A percentile compares a stretch with the other conserved stretches of the same genome.
Conservation (phyloP, 2,797 vertebrate species). For the Peromyscus melanophrys region DNA sequence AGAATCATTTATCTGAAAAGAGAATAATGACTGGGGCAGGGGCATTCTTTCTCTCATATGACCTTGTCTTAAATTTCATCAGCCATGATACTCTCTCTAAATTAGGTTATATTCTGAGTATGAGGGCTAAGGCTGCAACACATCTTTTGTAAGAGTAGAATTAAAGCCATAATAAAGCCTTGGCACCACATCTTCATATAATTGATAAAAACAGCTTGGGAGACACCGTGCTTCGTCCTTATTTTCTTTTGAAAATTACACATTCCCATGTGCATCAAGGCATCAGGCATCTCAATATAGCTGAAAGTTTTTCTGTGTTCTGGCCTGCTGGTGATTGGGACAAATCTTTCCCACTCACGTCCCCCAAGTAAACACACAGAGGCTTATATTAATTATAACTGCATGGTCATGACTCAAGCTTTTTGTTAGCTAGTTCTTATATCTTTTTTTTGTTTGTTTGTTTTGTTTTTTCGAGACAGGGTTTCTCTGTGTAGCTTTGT, state of each 20-base stretch:
- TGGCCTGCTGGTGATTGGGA: too few species aligned
- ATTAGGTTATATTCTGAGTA: conserved; percentile 10
- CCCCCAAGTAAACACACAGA: too few species aligned
- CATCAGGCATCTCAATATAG: neutral
- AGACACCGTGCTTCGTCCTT: neutral
- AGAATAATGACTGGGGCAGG: neutral
- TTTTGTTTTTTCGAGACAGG: too few species aligned
- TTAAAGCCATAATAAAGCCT: neutral
- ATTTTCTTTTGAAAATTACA: conserved; percentile 24
- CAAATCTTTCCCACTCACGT: too few species aligned
- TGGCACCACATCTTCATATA: neutral
- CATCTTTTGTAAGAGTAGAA: neutral
- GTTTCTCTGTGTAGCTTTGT: too few species aligned
- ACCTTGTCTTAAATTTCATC: conserved; percentile 11
- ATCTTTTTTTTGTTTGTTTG: too few species aligned
- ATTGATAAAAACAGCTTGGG: neutral
- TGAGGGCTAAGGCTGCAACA: neutral
- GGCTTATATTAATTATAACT: too few species aligned
- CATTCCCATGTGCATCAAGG: neutral
- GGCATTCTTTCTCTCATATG: neutral
- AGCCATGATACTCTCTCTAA: neutral
- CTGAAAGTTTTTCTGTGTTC: too few species aligned
- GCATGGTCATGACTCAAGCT: too few species aligned
- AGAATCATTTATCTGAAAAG: neutral
- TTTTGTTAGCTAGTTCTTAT: too few species aligned